phyloP scores from a whole-genome alignment of 1,140 invertebrate species.

The Probaryconus sp. region DNA sequence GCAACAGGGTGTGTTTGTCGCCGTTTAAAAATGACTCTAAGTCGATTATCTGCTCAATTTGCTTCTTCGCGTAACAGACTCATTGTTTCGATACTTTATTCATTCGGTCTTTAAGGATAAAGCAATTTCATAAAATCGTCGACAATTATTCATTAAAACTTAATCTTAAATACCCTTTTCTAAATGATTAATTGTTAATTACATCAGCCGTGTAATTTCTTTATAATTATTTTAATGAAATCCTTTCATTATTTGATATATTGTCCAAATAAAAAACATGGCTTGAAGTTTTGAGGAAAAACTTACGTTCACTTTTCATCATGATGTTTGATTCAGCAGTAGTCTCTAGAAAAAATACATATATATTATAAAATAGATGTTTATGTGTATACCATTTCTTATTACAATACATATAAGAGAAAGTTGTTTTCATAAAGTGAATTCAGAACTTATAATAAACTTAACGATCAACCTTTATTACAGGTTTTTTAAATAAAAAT shows the following conservation, averaged over 20 bases:
- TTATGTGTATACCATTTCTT: too few species aligned
- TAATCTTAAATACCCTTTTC: too few species aligned
- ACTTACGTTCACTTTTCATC: constrained; percentile 26
- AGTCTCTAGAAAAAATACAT: too few species aligned
- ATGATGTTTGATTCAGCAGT: constrained; percentile 19
- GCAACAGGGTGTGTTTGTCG: constrained; percentile 51
- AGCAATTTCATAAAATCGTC: neutral
- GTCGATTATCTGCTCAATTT: constrained; percentile 55
- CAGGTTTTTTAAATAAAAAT: too few species aligned
- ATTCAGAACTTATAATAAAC: too few species aligned
- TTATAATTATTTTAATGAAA: neutral
- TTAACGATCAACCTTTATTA: too few species aligned
- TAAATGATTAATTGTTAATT: too few species aligned
- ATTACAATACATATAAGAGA: too few species aligned
- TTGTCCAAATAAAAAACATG: neutral
- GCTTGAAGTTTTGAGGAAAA: too few species aligned
- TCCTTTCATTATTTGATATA: neutral
- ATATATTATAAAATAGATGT: too few species aligned
- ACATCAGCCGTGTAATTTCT: too few species aligned
- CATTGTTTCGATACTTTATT: constrained; percentile 33
- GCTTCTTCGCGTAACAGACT: constrained; percentile 30
- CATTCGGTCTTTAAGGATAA: constrained; percentile 1
- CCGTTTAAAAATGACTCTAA: constrained; percentile 41
- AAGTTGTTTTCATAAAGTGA: too few species aligned
- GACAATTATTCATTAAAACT: neutral